These are phyloP conservation scores for Narcine bancroftii DNA, from an alignment of 2,113 vertebrate genomes.

Conservation along the genomic window DNA sequence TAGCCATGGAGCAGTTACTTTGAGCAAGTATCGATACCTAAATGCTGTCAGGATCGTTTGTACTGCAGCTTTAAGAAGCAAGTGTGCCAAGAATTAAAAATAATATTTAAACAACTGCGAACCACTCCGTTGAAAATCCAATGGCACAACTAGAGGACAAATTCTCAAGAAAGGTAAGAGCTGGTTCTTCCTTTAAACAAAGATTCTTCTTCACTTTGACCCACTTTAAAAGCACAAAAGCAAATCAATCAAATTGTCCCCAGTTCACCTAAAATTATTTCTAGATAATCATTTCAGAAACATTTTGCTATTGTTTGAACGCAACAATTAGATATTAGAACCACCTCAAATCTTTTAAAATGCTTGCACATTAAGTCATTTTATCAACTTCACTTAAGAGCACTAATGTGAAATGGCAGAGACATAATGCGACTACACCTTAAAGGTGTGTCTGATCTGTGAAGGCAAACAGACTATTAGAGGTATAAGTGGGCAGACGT, in stretches of 20 bases:
- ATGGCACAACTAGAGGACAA: neutral
- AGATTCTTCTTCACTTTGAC: neutral
- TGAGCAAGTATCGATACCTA: neutral
- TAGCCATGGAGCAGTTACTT: neutral
- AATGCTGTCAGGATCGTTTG: neutral
- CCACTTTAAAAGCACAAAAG: neutral
- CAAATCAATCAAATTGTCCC: neutral
- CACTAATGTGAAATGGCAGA: slow-evolving; percentile 11
- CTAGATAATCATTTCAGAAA: neutral
- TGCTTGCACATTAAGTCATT: neutral
- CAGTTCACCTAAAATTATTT: neutral
- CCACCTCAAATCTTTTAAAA: neutral
- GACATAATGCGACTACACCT: slow-evolving; percentile 2
- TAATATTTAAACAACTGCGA: neutral
- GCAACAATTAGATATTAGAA: neutral
- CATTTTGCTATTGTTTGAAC: neutral
- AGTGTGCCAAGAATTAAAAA: neutral
- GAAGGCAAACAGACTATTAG: slow-evolving; percentile 11
- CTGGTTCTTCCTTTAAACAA: neutral
- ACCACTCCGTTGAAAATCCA: neutral
- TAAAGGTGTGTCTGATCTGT: slow-evolving; percentile 19
- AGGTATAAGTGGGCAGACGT: neutral
- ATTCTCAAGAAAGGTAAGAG: neutral
- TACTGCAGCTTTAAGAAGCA: neutral
- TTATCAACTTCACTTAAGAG: slow-evolving; percentile 7